Base-by-base conservation (phyloP, 2,888 invertebrate species). In the Eristalis intricaria region DNA sequence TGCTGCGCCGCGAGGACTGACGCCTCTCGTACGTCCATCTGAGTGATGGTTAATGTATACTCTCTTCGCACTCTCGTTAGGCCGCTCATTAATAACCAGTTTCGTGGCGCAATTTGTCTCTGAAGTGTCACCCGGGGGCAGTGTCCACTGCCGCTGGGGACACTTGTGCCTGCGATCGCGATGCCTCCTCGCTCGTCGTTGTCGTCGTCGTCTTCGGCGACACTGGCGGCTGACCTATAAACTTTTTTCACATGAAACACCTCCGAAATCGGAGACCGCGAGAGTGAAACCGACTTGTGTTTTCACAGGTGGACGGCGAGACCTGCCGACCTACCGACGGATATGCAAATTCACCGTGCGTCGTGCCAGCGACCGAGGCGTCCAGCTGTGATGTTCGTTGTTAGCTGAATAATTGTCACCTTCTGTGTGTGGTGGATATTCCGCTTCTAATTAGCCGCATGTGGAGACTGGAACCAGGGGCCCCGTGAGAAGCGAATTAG, bases 271-370 rank as follows among this genome's bases (percentile, higher is more conserved):
- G 38, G 8, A n/a, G 19, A 19, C 38, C 5, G 63, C 63, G 66
- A 29, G 29, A 64, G 64, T 63, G 32, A 32, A 83, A 77, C 43
- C 63, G 23, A 77, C 50, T 61, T 0, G 19, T 43, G 70, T 61
- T 61, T 56, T 10, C 77, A 60, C 61, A 69, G 68, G 74, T 66
- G 68, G 71, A 56, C 26, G 26, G 19, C 61, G 32, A 32, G 66
- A 32, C 66, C 29, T 50, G 68, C 19, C 19, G 50, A 7, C 8
- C 10, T 19, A 13, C 43, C 58, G 38, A 35, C 22, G 22, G 70
- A 58, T 71, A 79, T 79, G 78, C 71, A 79, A 79, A 79, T 75
- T 22, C 4, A 11, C 15, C 65, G 75, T 74, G 26, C 10, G 26
- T 8, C 65, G 75, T 74, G 26, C 35, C 50, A 66, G 22, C 26